Evolutionary conservation across 2,113 vertebrate species (phyloP), one percentile per base, ranked within the genome.

Genomic region (Calidris pygmaea): DNA sequence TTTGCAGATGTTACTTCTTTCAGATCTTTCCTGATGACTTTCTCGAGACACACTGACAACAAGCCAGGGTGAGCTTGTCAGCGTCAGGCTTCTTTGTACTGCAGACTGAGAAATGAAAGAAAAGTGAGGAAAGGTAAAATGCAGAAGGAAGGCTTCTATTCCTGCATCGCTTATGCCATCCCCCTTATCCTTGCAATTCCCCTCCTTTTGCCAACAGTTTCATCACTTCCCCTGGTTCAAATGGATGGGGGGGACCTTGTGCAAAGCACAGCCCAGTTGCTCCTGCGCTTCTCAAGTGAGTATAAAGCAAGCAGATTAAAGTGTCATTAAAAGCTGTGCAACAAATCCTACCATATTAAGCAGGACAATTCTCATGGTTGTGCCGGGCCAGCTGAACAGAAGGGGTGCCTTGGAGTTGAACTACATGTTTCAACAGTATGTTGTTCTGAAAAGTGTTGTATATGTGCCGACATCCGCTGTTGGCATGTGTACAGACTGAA

Each of bases 391-490:
- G 75, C 82, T 89, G 85, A 73, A 48, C 78, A 97, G 85, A 89
- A 94, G 95, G 73, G 92, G 70, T 93, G 91, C 85, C 93, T 95
- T 86, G 77, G 90, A 96, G 85, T 93, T 94, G 94, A 95, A 76
- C 90, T 93, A 39, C 95, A 84, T 94, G 93, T 97, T 97, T 96
- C 95, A 94, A 92, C 91, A 95, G 92, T 77, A 81, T 90, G 96
- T 90, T 95, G 92, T 75, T 96, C 94, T 95, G 79, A 89, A 72
- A 96, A 95, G 96, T 96, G 95, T 96, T 98, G 95, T 97, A 78
- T 96, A 95, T 94, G 85, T 82, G 94, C 96, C 91, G 95, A 96
- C 96, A 97, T 98, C 96, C 96, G 90, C 95, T 95, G 94, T 30
- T 97, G 97, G 97, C 96, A 97, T 82, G 85, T 29, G 87, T 77